Percentiles rank a stretch among this genome's conserved stretches.
phyloP scores from a whole-genome alignment of 92 coral and sea anemone genomes.

The Palythoa caribaeorum region DNA sequence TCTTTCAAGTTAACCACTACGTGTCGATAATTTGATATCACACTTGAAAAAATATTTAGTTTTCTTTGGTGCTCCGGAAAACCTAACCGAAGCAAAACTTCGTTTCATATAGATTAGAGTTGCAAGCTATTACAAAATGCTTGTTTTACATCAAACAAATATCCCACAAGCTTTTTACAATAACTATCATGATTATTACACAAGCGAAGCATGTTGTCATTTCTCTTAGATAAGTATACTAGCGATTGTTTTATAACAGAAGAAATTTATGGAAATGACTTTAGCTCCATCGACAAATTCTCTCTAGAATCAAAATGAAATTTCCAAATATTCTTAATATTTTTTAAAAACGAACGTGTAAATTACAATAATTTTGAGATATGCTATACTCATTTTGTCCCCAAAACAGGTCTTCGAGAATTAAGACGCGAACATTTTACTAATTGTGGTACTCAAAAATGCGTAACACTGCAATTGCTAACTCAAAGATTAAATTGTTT shows the following conservation, averaged over 20 bases:
- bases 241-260: not conserved
- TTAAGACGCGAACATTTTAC: no score
- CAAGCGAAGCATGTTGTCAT: not conserved
- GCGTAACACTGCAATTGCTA: no score
- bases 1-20: not conserved
- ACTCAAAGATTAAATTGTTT: no score
- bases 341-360: not conserved
- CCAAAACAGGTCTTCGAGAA: no score
- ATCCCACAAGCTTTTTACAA: not conserved
- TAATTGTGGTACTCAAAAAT: no score
- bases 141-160: not conserved
- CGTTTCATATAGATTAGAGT: not conserved
- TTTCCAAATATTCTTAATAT: not conserved
- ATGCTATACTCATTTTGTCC: no score
- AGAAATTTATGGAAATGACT: not conserved
- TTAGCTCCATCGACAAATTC: not conserved
- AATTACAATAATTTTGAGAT: not conserved
- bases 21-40: not conserved
- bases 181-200: not conserved
- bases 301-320: not conserved
- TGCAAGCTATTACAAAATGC: not conserved
- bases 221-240: not conserved
- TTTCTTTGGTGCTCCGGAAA: not conserved
- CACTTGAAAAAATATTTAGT: not conserved
- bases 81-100: not conserved